Conservation (phyloP, 2,797 vertebrate genomes). For the Eospalax fontanierii region DNA sequence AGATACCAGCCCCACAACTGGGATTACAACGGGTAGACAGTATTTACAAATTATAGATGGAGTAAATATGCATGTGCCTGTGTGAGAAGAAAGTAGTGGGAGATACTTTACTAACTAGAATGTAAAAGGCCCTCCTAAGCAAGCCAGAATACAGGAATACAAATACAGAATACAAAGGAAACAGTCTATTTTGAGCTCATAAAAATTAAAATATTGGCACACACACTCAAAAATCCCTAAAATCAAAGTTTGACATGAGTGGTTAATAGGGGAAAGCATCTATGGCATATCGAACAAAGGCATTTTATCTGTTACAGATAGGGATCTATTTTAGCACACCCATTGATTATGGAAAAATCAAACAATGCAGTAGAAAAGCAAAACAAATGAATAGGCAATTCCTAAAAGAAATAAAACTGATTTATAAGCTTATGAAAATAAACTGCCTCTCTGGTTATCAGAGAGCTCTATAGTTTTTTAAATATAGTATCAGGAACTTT, state of each 20-base stretch:
- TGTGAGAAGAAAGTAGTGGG: constrained; percentile 6
- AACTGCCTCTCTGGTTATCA: background rate
- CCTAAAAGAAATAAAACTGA: constrained; percentile 15
- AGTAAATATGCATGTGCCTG: no score
- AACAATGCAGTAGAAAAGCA: background rate
- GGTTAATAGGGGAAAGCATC: background rate
- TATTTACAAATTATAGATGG: background rate
- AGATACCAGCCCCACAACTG: background rate
- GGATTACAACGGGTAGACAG: background rate
- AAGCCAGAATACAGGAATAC: constrained; percentile 20
- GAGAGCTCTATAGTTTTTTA: background rate
- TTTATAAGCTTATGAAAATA: background rate
- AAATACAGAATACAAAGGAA: background rate
- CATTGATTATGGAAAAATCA: background rate
- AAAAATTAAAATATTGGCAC: constrained; percentile 15
- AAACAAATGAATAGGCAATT: background rate
- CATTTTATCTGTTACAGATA: background rate
- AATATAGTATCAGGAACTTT: background rate
- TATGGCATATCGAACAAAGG: background rate
- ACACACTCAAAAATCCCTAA: background rate
- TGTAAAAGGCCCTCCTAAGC: background rate
- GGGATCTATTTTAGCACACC: background rate
- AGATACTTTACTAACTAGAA: background rate
- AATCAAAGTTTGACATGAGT: background rate
- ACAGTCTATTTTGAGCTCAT: constrained; percentile 17